Percentiles rank a stretch among this genome's conserved stretches.
These are phyloP conservation scores for Meganola albula DNA, from an alignment of 2,888 invertebrate species.

Conservation along the genomic window DNA sequence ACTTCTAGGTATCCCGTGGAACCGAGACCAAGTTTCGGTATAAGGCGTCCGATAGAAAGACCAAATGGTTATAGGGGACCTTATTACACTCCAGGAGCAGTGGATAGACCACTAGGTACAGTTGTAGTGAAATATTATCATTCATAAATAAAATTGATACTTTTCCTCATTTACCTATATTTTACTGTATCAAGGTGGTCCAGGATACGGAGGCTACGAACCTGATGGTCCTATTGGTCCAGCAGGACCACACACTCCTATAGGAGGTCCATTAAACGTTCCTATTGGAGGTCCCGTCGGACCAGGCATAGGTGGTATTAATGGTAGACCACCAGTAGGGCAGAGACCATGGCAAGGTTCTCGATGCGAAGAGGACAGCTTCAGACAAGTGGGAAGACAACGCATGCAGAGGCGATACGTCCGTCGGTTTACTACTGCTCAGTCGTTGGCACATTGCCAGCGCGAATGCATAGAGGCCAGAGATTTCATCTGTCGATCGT, in stretches of 20 bases:
- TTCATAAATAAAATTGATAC: neutral
- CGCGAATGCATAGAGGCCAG: constrained; percentile 88
- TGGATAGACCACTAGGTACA: constrained; percentile 60
- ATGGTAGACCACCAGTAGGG: constrained; percentile 51
- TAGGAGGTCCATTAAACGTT: constrained; percentile 48
- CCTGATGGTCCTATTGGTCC: constrained; percentile 58
- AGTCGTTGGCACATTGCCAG: constrained; percentile 88
- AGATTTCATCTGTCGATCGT: constrained; percentile 91
- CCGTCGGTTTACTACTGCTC: constrained; percentile 83
- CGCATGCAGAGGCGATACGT: constrained; percentile 88
- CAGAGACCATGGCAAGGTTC: constrained; percentile 70
- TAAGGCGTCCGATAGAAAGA: constrained; percentile 56
- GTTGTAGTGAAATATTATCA: neutral
- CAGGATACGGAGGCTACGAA: constrained; percentile 56
- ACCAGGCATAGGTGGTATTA: constrained; percentile 45
- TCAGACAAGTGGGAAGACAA: constrained; percentile 89
- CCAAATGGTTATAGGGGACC: constrained; percentile 74
- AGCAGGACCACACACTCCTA: constrained; percentile 43
- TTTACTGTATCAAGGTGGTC: constrained; percentile 17
- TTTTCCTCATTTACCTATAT: too few species aligned
- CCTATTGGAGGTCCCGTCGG: constrained; percentile 52
- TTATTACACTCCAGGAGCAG: constrained; percentile 59
- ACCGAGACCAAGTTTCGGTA: constrained; percentile 58
- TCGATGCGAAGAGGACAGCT: constrained; percentile 90
- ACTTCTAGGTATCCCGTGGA: constrained; percentile 65